These are phyloP conservation scores for Notodonta dromedarius DNA, from an alignment of 2,888 invertebrate genomes.

Conservation along the genomic window DNA sequence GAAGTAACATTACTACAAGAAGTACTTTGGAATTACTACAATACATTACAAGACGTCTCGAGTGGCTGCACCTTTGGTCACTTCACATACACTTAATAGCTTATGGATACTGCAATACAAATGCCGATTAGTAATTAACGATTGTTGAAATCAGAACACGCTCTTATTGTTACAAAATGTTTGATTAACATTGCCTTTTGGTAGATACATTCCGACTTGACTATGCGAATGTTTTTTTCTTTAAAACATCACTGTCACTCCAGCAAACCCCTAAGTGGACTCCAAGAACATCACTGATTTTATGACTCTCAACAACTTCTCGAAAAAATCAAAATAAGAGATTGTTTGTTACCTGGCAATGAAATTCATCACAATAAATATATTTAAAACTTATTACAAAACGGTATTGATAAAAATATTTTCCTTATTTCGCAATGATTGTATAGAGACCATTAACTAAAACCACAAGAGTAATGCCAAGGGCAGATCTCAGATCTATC, in stretches of 20 bases:
- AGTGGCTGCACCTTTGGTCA: conserved; percentile 22
- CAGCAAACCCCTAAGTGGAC: too few relatives aligned
- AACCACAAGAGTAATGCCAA: conserved; percentile 1
- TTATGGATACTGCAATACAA: conserved; percentile 23
- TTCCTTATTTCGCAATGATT: neutral
- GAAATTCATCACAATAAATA: neutral
- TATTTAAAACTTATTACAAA: neutral
- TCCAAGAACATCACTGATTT: too few relatives aligned
- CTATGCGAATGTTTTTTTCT: too few relatives aligned
- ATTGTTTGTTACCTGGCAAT: too few relatives aligned
- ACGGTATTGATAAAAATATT: neutral
- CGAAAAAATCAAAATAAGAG: neutral
- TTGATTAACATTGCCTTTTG: neutral
- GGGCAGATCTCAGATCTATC: neutral
- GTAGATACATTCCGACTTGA: too few relatives aligned
- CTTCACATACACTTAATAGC: conserved; percentile 40
- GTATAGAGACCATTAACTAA: neutral
- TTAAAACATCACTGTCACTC: too few relatives aligned
- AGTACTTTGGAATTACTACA: neutral
- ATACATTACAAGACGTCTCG: conserved; percentile 5
- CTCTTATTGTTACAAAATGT: conserved; percentile 6
- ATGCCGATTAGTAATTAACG: conserved; percentile 14
- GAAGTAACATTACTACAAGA: too few relatives aligned
- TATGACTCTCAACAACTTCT: too few relatives aligned
- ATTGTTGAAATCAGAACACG: conserved; percentile 3